Evolutionary conservation across 2,113 vertebrate genomes (phyloP).

Genomic region (Plecturocebus donacophilus): DNA sequence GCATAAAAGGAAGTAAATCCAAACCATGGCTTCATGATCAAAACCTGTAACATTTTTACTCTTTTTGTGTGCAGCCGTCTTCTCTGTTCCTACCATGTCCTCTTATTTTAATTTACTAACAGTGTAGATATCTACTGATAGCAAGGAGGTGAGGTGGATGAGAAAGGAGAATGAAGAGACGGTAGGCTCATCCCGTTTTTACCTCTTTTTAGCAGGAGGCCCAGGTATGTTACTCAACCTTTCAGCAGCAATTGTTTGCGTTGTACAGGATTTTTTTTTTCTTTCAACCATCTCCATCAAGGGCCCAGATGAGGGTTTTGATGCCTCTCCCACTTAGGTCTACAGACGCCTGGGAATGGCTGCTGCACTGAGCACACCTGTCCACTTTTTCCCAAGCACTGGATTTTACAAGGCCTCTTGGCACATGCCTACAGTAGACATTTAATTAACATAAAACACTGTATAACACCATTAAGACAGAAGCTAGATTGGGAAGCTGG

Average conservation of each 20-base stretch:
- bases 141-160: neutral
- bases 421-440: slow-evolving; percentile 62
- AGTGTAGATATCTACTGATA: neutral
- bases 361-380: neutral
- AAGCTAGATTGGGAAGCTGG: slow-evolving; percentile 72
- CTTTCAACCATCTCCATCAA: neutral
- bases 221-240: neutral
- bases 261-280: neutral
- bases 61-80: neutral
- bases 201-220: neutral
- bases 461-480: slow-evolving; percentile 73
- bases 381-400: slow-evolving; percentile 36
- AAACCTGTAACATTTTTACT: neutral
- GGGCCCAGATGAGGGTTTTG: neutral
- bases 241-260: neutral
- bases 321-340: neutral
- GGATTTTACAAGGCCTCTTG: slow-evolving; percentile 65
- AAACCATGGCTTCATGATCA: neutral
- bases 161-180: neutral
- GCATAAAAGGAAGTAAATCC: neutral
- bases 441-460: slow-evolving; percentile 80
- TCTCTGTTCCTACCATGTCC: neutral
- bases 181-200: neutral
- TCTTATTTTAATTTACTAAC: neutral
- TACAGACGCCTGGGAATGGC: neutral